Conservation (phyloP, 1,140 invertebrate species). For the Thalassaphorura encarpata region DNA sequence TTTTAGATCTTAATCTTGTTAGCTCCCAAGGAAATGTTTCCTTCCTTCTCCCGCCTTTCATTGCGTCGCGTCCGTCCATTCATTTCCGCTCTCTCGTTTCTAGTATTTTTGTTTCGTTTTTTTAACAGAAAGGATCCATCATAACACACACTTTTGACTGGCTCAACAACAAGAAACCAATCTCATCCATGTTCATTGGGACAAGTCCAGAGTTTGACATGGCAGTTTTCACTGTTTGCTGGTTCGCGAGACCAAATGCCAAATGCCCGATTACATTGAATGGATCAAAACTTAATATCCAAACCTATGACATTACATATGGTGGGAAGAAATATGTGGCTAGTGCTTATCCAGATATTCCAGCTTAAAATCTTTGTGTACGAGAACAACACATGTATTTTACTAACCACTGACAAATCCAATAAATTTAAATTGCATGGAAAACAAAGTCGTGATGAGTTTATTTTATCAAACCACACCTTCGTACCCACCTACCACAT, state of each 20-base stretch:
- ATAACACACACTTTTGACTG: constrained; percentile 64
- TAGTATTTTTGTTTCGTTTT: constrained; percentile 32
- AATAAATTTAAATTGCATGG: too few relatives aligned
- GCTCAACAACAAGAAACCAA: constrained; percentile 60
- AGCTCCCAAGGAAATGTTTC: background rate
- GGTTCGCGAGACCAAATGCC: constrained; percentile 54
- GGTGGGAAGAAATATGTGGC: constrained; percentile 11
- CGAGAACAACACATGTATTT: too few relatives aligned
- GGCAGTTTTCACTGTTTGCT: constrained; percentile 78
- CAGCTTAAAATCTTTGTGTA: too few relatives aligned
- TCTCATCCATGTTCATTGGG: constrained; percentile 72
- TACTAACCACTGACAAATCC: too few relatives aligned
- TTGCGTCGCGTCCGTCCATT: background rate
- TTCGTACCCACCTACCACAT: too few relatives aligned
- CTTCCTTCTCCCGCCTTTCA: background rate
- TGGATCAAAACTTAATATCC: constrained; percentile 39
- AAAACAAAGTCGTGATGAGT: too few relatives aligned
- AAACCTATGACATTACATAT: constrained; percentile 16
- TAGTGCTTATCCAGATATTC: constrained; percentile 13
- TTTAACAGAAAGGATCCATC: constrained; percentile 60
- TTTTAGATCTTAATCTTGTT: too few relatives aligned
- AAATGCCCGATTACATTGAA: constrained; percentile 61
- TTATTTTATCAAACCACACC: too few relatives aligned
- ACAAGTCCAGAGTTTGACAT: constrained; percentile 88
- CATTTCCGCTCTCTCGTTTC: background rate